A percentile compares a stretch with the other conserved stretches of the same genome.
Evolutionary conservation across 2,113 vertebrate genomes (phyloP).

Genomic region (Chionis minor): DNA sequence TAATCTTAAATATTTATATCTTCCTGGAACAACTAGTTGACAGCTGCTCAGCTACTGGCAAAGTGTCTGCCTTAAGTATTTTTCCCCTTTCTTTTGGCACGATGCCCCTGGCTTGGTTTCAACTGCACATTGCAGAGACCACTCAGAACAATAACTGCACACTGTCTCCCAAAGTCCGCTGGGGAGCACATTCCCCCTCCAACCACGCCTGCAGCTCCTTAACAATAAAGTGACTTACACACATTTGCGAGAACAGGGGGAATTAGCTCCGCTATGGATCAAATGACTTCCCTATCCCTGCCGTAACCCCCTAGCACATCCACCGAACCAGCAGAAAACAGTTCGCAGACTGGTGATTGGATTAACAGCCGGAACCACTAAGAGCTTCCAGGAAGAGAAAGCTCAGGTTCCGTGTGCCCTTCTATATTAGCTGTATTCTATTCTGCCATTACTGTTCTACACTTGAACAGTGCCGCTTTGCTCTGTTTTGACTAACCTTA

Average conservation of each 20-base stretch:
- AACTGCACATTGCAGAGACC: neutral
- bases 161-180: neutral
- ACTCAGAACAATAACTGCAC: neutral
- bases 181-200: neutral
- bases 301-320: neutral
- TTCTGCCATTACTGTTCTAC: neutral
- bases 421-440: neutral
- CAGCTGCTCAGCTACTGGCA: slow-evolving; percentile 55
- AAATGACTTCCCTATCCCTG: neutral
- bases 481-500: neutral
- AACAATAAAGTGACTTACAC: neutral
- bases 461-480: neutral
- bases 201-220: neutral
- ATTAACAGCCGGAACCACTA: neutral
- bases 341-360: neutral
- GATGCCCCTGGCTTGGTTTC: slow-evolving; percentile 24
- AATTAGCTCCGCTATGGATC: neutral
- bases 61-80: neutral
- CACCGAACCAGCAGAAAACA: neutral
- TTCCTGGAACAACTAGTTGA: slow-evolving; percentile 34
- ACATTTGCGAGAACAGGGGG: neutral
- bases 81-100: slow-evolving; percentile 9
- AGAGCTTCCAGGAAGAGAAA: neutral
- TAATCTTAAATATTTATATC: slow-evolving; percentile 38
- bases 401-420: neutral